Percentiles rank a stretch among this genome's conserved stretches.
Conservation (phyloP, 2,888 invertebrate genomes). For the Endotricha flammealis region DNA sequence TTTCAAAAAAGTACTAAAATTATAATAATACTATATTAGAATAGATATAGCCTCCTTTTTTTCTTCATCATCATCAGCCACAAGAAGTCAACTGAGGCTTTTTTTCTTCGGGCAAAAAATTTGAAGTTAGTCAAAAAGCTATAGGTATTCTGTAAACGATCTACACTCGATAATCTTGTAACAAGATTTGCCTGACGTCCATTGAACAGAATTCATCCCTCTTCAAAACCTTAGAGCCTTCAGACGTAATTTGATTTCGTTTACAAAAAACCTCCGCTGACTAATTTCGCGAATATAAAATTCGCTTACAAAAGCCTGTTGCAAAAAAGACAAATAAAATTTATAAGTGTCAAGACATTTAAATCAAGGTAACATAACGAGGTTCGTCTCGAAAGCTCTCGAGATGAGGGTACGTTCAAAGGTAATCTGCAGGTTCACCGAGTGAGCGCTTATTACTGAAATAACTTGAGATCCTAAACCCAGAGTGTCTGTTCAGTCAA, state of each 20-base stretch:
- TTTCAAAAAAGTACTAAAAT: too few relatives aligned
- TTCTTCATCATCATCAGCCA: too few relatives aligned
- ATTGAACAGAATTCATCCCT: slow-evolving; percentile 32
- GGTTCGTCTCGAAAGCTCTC: slow-evolving; percentile 52
- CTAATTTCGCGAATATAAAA: slow-evolving; percentile 57
- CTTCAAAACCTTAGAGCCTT: slow-evolving; percentile 37
- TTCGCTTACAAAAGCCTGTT: slow-evolving; percentile 59
- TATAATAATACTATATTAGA: too few relatives aligned
- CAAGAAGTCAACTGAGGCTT: too few relatives aligned
- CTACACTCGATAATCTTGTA: slow-evolving; percentile 13
- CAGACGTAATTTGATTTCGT: slow-evolving; percentile 51
- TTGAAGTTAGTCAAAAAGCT: not conserved
- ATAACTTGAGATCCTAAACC: slow-evolving; percentile 13
- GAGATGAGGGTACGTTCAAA: slow-evolving; percentile 45
- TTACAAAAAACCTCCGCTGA: slow-evolving; percentile 45
- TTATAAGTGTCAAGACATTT: slow-evolving; percentile 69
- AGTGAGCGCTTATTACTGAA: slow-evolving; percentile 30
- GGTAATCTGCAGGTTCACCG: slow-evolving; percentile 53
- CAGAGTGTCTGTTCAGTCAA: too few relatives aligned
- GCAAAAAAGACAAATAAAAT: slow-evolving; percentile 59
- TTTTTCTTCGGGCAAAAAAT: too few relatives aligned
- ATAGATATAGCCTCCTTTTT: too few relatives aligned
- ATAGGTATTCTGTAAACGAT: not conserved
- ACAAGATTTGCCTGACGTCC: slow-evolving; percentile 27
- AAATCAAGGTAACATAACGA: slow-evolving; percentile 63